Percentiles rank a stretch among this genome's conserved stretches.
These are phyloP conservation scores for Sciurus vulgaris DNA, from an alignment of 2,797 vertebrate genomes.

Conservation along the genomic window DNA sequence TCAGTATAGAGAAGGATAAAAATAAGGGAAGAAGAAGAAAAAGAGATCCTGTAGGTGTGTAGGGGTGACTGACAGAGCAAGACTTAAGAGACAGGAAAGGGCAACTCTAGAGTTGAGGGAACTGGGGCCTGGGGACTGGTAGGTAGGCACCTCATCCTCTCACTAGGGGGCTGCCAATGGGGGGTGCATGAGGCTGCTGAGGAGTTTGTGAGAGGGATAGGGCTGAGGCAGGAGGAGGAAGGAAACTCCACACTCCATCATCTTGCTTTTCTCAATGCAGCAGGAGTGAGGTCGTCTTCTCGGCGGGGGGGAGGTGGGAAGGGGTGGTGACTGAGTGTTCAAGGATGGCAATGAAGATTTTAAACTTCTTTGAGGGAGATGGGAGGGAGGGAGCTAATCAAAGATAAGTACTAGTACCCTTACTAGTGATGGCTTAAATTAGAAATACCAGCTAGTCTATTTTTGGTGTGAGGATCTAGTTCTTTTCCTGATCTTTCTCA, in stretches of 20 bases:
- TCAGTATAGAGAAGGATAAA: neutral
- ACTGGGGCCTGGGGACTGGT: neutral
- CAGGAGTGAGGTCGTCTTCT: neutral
- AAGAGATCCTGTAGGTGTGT: fast-evolving
- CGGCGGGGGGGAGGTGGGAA: too few relatives aligned
- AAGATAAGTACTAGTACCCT: neutral
- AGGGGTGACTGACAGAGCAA: too few relatives aligned
- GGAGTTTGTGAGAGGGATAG: neutral
- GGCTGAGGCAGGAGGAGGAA: neutral
- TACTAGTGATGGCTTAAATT: neutral
- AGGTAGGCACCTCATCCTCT: too few relatives aligned
- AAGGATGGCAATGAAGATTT: neutral
- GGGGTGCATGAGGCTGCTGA: fast-evolving
- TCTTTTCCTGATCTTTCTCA: neutral
- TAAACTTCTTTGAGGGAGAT: neutral
- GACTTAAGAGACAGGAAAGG: neutral
- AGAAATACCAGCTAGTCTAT: neutral
- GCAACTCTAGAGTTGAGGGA: neutral
- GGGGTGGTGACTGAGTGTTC: neutral
- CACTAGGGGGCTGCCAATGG: neutral
- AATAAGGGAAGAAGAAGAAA: too few relatives aligned
- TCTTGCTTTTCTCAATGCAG: neutral
- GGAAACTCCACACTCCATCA: neutral
- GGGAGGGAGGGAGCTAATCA: neutral
- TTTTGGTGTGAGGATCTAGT: neutral